These are phyloP conservation scores for Sapajus apella DNA, from an alignment of 2,113 vertebrate genomes.

Conservation along the genomic window DNA sequence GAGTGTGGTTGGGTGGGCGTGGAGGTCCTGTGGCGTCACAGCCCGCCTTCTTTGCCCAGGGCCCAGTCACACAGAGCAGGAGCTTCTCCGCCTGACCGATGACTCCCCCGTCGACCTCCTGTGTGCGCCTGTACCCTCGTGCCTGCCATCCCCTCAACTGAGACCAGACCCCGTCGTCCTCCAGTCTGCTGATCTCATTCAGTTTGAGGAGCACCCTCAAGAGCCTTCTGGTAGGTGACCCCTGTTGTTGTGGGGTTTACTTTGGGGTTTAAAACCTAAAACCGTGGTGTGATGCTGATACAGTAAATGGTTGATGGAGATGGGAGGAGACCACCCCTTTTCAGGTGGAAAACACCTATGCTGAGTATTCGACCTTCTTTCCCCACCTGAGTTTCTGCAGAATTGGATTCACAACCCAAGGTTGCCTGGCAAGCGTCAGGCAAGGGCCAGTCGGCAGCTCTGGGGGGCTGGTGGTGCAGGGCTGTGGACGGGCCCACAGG, in stretches of 20 bases:
- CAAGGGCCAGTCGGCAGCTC: accelerated
- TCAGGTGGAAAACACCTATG: background rate
- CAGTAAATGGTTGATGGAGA: background rate
- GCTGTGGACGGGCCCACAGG: background rate
- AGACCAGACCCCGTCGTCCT: conserved; percentile 91
- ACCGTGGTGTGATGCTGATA: accelerated
- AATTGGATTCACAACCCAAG: background rate
- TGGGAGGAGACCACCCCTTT: background rate
- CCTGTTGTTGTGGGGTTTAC: background rate
- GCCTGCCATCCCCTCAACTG: conserved; percentile 95
- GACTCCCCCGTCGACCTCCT: conserved; percentile 92
- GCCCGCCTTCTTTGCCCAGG: conserved; percentile 77
- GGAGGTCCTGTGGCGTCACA: background rate
- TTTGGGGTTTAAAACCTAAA: background rate
- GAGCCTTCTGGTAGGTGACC: conserved; percentile 79
- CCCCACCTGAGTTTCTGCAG: background rate
- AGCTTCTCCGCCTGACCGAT: conserved; percentile 88
- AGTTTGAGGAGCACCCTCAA: conserved; percentile 89
- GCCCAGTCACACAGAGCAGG: conserved; percentile 84
- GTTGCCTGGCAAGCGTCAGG: background rate
- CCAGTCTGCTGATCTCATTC: conserved; percentile 91
- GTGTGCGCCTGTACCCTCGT: conserved; percentile 96
- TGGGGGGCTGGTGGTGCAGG: background rate
- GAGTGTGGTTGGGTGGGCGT: background rate
- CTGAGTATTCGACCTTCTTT: background rate